These are phyloP conservation scores for Carcinoscorpius rotundicauda DNA, from an alignment of 1,140 invertebrate species.

Conservation along the genomic window DNA sequence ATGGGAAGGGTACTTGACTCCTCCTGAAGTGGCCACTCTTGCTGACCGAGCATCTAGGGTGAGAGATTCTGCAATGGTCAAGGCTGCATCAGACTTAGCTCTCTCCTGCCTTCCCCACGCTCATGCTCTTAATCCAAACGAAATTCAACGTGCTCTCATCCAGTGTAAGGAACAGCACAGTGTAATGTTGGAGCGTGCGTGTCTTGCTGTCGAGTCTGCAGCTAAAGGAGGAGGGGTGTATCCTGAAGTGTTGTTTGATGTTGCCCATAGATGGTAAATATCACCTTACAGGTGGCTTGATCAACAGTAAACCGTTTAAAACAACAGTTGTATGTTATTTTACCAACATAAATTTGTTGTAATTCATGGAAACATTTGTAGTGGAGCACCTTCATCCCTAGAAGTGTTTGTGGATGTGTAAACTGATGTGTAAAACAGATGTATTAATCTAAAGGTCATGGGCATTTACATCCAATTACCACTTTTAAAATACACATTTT, in stretches of 20 bases:
- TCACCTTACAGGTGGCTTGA: too few relatives aligned
- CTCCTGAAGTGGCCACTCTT: slow-evolving; percentile 88
- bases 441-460: too few relatives aligned
- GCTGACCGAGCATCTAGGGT: slow-evolving; percentile 89
- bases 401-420: too few relatives aligned
- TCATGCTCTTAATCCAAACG: slow-evolving; percentile 92
- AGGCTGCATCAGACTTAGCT: slow-evolving; percentile 85
- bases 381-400: too few relatives aligned
- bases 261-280: slow-evolving; percentile 81
- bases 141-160: slow-evolving; percentile 87
- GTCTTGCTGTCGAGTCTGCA: slow-evolving; percentile 84
- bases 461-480: too few relatives aligned
- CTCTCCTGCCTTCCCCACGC: slow-evolving; percentile 88
- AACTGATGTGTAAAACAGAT: too few relatives aligned
- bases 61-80: slow-evolving; percentile 71
- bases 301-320: too few relatives aligned
- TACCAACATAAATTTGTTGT: too few relatives aligned
- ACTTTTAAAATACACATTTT: too few relatives aligned
- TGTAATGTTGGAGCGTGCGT: slow-evolving; percentile 90
- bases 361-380: too few relatives aligned
- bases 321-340: too few relatives aligned
- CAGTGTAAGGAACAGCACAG: slow-evolving; percentile 94
- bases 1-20: slow-evolving; percentile 95
- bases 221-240: slow-evolving; percentile 93
- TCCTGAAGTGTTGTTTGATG: slow-evolving; percentile 89